These are phyloP conservation scores for Alligator sinensis DNA, from an alignment of 2,113 vertebrate species.

Conservation along the genomic window DNA sequence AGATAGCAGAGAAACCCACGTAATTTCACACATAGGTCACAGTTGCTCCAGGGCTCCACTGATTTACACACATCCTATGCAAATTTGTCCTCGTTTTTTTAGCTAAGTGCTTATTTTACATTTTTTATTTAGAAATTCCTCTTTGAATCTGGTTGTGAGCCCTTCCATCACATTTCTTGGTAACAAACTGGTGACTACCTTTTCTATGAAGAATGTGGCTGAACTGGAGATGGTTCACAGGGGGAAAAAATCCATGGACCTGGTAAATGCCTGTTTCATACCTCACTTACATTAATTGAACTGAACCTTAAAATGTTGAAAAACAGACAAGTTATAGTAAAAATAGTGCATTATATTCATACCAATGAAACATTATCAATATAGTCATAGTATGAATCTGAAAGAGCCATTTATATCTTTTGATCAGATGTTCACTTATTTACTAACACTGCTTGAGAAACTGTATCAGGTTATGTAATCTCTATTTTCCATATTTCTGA, in stretches of 20 bases:
- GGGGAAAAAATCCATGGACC: accelerated
- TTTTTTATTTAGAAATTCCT: conserved; percentile 13
- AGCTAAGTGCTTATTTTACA: conserved; percentile 6
- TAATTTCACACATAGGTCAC: conserved; percentile 11
- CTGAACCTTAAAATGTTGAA: neutral
- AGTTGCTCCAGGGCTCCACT: conserved; percentile 18
- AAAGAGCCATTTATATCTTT: neutral
- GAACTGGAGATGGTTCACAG: neutral
- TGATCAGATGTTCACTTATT: neutral
- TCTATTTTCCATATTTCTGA: neutral
- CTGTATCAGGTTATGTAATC: neutral
- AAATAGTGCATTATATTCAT: neutral
- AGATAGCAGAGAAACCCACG: neutral
- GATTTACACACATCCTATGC: conserved; percentile 21
- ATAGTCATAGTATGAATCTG: neutral
- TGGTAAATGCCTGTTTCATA: neutral
- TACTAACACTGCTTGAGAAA: neutral
- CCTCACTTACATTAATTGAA: neutral
- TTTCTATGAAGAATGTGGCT: neutral
- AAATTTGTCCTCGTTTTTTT: conserved; percentile 42
- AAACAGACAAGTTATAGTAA: neutral
- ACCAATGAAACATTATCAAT: neutral
- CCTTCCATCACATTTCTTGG: neutral
- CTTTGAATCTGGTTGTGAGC: conserved; percentile 10
- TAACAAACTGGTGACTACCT: neutral